Conservation (phyloP, 2,797 vertebrate species). For the Diplodus sargus region DNA sequence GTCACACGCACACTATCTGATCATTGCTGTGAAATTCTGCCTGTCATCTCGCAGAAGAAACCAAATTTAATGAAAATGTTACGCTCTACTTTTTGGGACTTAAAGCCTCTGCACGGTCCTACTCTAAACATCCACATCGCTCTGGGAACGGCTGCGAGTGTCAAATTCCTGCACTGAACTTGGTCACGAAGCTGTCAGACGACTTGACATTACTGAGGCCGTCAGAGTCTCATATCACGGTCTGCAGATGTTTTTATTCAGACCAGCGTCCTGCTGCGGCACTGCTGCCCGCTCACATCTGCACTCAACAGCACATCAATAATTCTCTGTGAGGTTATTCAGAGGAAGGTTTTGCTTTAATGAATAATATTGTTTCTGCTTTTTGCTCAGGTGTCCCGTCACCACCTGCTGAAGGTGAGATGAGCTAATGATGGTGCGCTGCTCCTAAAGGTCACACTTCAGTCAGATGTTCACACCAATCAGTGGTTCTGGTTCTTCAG, state of each 20-base stretch:
- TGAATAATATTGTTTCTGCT: slow-evolving; percentile 14
- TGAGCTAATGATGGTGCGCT: no score
- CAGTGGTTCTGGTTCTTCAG: no score
- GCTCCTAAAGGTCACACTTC: no score
- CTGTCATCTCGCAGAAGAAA: slow-evolving; percentile 7
- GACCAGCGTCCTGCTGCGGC: neutral
- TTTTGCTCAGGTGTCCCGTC: neutral
- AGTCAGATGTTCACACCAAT: no score
- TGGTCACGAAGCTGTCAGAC: slow-evolving; percentile 22
- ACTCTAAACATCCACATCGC: slow-evolving; percentile 31
- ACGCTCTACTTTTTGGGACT: slow-evolving; percentile 20
- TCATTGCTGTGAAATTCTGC: slow-evolving; percentile 1
- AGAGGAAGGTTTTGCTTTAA: slow-evolving; percentile 13
- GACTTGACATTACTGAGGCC: slow-evolving; percentile 24
- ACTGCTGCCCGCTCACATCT: slow-evolving; percentile 10
- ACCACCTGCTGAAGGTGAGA: neutral
- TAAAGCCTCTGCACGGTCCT: slow-evolving; percentile 5
- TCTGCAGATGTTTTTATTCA: neutral
- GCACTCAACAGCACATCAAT: slow-evolving; percentile 15
- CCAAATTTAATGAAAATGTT: slow-evolving; percentile 24
- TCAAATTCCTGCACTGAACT: slow-evolving; percentile 30
- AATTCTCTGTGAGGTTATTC: slow-evolving; percentile 2
- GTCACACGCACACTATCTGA: neutral
- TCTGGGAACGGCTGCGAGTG: slow-evolving; percentile 34
- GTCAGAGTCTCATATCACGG: slow-evolving; percentile 13